phyloP scores from a whole-genome alignment of 2,797 vertebrate genomes.

The Delichon dasypus region DNA sequence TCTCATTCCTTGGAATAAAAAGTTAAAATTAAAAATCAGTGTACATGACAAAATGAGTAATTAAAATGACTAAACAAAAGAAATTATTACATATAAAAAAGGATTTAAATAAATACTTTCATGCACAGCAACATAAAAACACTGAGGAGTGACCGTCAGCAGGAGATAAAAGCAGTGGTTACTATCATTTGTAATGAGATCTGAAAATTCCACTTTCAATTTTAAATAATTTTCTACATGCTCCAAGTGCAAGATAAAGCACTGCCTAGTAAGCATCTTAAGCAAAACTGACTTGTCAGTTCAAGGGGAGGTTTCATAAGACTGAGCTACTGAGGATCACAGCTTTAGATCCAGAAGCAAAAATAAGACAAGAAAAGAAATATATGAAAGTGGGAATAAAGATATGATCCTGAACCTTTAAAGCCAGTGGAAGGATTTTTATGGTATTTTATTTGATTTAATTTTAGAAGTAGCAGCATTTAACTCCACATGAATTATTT shows the following conservation, averaged over 20 bases:
- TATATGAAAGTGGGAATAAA: background rate
- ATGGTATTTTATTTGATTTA: background rate
- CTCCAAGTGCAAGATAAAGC: background rate
- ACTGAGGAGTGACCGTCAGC: background rate
- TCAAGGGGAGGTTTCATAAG: background rate
- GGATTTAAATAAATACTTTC: background rate
- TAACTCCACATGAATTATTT: background rate
- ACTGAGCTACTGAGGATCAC: background rate
- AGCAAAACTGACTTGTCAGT: constrained; percentile 6
- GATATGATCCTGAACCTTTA: background rate
- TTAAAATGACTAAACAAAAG: background rate
- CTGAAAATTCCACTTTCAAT: background rate
- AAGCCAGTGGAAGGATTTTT: background rate
- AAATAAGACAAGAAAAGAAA: constrained; percentile 6
- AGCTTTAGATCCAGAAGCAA: background rate
- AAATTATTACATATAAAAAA: background rate
- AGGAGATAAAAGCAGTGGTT: background rate
- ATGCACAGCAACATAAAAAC: background rate
- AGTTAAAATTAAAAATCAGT: background rate
- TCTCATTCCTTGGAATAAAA: background rate
- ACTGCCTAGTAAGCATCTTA: background rate
- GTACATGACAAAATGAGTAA: background rate
- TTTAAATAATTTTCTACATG: background rate
- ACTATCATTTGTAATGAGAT: background rate
- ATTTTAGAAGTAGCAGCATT: background rate